Evolutionary conservation across 2,888 invertebrate genomes (phyloP).

Genomic region (Cyclophora punctaria): DNA sequence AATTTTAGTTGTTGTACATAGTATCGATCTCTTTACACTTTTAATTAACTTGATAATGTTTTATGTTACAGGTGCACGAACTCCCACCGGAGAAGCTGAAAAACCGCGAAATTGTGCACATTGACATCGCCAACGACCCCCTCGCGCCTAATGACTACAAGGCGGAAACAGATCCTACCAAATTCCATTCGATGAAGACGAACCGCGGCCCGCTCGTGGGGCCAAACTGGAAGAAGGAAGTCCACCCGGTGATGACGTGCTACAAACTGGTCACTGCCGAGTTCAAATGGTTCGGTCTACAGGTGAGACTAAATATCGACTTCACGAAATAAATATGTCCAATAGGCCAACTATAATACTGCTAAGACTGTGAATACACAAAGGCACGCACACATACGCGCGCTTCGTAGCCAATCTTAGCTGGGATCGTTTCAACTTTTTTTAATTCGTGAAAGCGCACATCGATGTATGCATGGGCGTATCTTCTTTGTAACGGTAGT

Average conservation of each 20-base stretch:
- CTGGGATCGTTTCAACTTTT: too few relatives aligned
- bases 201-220: slow-evolving; percentile 92
- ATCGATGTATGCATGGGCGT: too few relatives aligned
- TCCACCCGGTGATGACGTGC: slow-evolving; percentile 95
- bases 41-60: slow-evolving; percentile 8
- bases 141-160: slow-evolving; percentile 89
- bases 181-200: slow-evolving; percentile 93
- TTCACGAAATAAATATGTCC: too few relatives aligned
- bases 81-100: slow-evolving; percentile 91
- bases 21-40: too few relatives aligned
- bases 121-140: slow-evolving; percentile 97
- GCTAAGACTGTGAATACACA: too few relatives aligned
- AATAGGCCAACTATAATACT: too few relatives aligned
- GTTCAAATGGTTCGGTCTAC: slow-evolving; percentile 99
- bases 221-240: slow-evolving; percentile 85
- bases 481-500: too few relatives aligned
- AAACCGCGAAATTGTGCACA: slow-evolving; percentile 89
- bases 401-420: too few relatives aligned
- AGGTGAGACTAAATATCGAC: slow-evolving; percentile 52
- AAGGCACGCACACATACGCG: too few relatives aligned
- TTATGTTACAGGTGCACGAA: slow-evolving; percentile 86
- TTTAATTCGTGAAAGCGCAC: too few relatives aligned
- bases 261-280: slow-evolving; percentile 98
- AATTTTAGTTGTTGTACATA: too few relatives aligned
- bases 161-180: slow-evolving; percentile 76